These are phyloP conservation scores for Boulengeromyrus knoepffleri DNA, from an alignment of 2,113 vertebrate genomes.

Conservation along the genomic window DNA sequence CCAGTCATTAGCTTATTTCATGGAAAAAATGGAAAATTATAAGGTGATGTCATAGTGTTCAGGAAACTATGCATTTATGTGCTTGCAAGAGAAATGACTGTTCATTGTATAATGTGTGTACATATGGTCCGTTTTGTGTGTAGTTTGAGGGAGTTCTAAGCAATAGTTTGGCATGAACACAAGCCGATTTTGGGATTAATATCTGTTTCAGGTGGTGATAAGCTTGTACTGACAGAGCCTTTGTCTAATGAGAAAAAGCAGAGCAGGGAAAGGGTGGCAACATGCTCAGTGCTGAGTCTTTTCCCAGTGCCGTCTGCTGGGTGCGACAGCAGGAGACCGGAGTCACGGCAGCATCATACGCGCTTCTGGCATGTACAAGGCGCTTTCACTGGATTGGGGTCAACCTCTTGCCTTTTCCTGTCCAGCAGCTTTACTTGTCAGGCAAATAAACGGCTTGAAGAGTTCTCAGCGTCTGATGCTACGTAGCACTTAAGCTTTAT, in stretches of 20 bases:
- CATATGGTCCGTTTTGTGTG: not conserved
- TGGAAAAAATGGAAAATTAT: conserved; percentile 9
- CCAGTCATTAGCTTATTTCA: not conserved
- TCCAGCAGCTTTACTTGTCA: not conserved
- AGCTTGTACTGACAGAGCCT: not conserved
- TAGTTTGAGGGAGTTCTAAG: not conserved
- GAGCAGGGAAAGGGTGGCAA: not conserved
- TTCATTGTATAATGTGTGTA: not conserved
- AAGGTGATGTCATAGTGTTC: not conserved
- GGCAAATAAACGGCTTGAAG: not conserved
- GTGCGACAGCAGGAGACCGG: not conserved
- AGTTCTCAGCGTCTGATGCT: not conserved
- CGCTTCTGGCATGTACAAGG: not conserved
- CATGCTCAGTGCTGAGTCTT: not conserved
- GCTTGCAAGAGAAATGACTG: not conserved
- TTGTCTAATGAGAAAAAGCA: not conserved
- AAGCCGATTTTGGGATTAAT: not conserved
- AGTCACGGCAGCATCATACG: not conserved
- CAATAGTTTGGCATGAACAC: not conserved
- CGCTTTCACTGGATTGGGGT: not conserved
- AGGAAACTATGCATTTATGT: not conserved
- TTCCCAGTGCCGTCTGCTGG: not conserved
- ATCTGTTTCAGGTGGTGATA: not conserved
- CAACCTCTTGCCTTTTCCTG: not conserved
- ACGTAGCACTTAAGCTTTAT: not conserved